These are phyloP conservation scores for Leucophenga varia DNA, from an alignment of 1,140 invertebrate species.

Conservation along the genomic window DNA sequence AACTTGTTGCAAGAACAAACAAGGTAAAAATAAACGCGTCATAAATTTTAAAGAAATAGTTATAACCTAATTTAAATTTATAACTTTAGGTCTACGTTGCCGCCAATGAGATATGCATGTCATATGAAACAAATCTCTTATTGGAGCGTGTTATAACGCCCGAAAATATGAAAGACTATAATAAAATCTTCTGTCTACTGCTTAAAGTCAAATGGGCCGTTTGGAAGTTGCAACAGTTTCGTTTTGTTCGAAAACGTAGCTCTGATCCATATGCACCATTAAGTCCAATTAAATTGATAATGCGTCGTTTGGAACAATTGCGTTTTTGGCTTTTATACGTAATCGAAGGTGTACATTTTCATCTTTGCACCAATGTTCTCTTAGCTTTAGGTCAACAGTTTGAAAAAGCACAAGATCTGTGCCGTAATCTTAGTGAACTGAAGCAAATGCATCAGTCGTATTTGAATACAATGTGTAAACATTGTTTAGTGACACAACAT, in stretches of 20 bases:
- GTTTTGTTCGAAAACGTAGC: constrained; percentile 21
- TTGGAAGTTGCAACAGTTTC: constrained; percentile 41
- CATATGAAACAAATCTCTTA: constrained; percentile 25
- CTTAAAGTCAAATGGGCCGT: constrained; percentile 49
- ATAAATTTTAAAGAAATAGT: not conserved
- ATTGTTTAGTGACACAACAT: constrained; percentile 32
- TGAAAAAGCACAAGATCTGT: constrained; percentile 23
- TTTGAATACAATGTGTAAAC: constrained; percentile 20
- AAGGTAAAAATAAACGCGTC: constrained; percentile 11
- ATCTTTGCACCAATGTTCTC: constrained; percentile 40
- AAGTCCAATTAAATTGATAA: constrained; percentile 34
- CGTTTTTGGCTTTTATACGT: constrained; percentile 50
- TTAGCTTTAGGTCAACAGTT: constrained; percentile 30
- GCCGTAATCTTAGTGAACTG: constrained; percentile 30
- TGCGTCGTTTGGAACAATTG: constrained; percentile 47
- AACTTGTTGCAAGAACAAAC: constrained; percentile 11
- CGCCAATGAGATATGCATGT: constrained; percentile 31
- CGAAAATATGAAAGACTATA: constrained; percentile 30
- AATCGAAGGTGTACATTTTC: constrained; percentile 35
- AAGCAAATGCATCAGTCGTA: constrained; percentile 31
- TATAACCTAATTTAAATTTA: not conserved
- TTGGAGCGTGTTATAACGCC: constrained; percentile 29
- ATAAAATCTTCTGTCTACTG: constrained; percentile 42
- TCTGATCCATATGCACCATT: constrained; percentile 27
- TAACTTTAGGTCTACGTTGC: constrained; percentile 36